Evolutionary conservation across 1,140 invertebrate genomes (phyloP), one percentile per base, ranked within the genome.

Genomic region (Diorhabda elongata): DNA sequence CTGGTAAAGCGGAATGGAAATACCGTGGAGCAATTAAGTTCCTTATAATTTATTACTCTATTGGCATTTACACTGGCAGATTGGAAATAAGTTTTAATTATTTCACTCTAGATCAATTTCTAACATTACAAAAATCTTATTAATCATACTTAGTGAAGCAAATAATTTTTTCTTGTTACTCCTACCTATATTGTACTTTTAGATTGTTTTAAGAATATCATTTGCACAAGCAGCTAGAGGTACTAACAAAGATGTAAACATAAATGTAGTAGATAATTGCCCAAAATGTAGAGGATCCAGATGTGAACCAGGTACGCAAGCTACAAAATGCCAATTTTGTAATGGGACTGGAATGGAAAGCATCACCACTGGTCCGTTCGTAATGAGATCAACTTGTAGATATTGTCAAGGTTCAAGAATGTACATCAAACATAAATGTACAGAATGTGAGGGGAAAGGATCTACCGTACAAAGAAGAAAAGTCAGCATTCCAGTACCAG

Each of bases 311-410:
- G 97, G 97, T 5, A 94, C 92, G 1, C 97, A 94, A 80, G 85
- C 96, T 41, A 86, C 89, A 2, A 88, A 87, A 68, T 99, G 98
- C 81, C 88, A 88, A 2, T 91, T 93, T 77, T 99, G 98, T 82
- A 96, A 98, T 85, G 98, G 98, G n/a, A 96, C 96, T 41, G 98
- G 97, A 66, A 95, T 97, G 90, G 96, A 96, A 81, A 95, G 92
- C 42, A 90, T 95, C 64, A 90, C 89, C 9, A 93, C 91, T 70
- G 93, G 98, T 45, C 96, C 97, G 57, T 99, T 99, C 84, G 90
- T 99, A 11, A 98, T 99, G 95, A 87, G 96, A 64, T 93, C 93
- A 6, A 98, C 97, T 0, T 99, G 98, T 82, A 85, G 96, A 71
- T 89, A 91, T 74, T 99, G 98, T 82, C 88, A 94, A 76, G 98